Percentiles rank a stretch among this genome's conserved stretches.
Evolutionary conservation across 1,140 invertebrate genomes (phyloP).

Genomic region (Thereuonema tuberculata): DNA sequence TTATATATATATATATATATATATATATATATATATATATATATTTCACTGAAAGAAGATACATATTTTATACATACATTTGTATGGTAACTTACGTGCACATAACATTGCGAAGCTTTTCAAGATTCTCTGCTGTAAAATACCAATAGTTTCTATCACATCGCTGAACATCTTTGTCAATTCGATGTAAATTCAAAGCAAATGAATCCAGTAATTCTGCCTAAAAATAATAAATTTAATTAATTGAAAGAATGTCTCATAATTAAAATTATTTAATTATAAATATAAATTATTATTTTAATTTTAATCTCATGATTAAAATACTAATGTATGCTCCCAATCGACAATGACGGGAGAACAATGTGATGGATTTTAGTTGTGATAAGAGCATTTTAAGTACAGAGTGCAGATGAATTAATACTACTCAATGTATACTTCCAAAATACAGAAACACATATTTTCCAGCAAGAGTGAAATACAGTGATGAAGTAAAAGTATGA

Average conservation of each 20-base stretch:
- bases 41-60: too few species aligned
- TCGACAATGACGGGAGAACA: too few species aligned
- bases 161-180: slow-evolving; percentile 90
- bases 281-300: background rate
- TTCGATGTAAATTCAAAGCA: slow-evolving; percentile 78
- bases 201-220: slow-evolving; percentile 71
- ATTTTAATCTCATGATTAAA: background rate
- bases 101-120: slow-evolving; percentile 90
- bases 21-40: too few species aligned
- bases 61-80: too few species aligned
- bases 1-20: background rate
- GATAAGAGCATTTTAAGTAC: too few species aligned
- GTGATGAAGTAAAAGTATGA: too few species aligned
- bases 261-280: slow-evolving; percentile 13
- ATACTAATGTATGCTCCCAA: background rate
- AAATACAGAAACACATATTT: too few species aligned
- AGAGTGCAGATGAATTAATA: too few species aligned
- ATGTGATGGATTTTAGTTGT: too few species aligned
- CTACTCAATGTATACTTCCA: too few species aligned
- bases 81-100: slow-evolving; percentile 55
- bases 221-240: slow-evolving; percentile 34
- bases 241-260: slow-evolving; percentile 3
- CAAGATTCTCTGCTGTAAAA: slow-evolving; percentile 71
- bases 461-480: too few species aligned
- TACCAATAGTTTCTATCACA: slow-evolving; percentile 90